Evolutionary conservation across 2,888 invertebrate genomes (phyloP).

Genomic region (Noctua comes): DNA sequence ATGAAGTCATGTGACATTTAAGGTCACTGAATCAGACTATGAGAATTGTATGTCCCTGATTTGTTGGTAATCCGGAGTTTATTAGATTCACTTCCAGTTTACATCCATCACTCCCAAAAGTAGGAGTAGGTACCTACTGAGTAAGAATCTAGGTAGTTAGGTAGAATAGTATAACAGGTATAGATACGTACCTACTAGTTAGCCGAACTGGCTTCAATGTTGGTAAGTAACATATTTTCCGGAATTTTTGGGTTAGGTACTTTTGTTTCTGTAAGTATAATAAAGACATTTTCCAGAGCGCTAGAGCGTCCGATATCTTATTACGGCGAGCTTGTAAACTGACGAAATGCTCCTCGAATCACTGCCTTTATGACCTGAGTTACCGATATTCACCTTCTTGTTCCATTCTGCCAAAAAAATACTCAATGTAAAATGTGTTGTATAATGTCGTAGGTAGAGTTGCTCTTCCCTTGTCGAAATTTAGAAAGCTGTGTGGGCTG

Average conservation of each 20-base stretch:
- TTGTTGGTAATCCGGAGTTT: not conserved
- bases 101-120: not conserved
- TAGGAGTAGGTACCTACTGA: not conserved
- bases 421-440: slow-evolving; percentile 64
- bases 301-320: slow-evolving; percentile 86
- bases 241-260: slow-evolving; percentile 36
- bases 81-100: not conserved
- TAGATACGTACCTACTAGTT: not conserved
- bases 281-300: slow-evolving; percentile 83
- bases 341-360: slow-evolving; percentile 83
- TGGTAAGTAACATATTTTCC: slow-evolving; percentile 10
- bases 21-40: not conserved
- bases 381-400: slow-evolving; percentile 82
- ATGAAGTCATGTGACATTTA: not conserved
- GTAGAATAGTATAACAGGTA: not conserved
- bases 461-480: slow-evolving; percentile 52
- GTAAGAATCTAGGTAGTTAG: not conserved
- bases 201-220: not conserved
- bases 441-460: slow-evolving; percentile 59
- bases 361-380: slow-evolving; percentile 83
- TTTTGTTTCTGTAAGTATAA: slow-evolving; percentile 75
- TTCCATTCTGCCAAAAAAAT: slow-evolving; percentile 68
- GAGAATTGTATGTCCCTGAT: not conserved
- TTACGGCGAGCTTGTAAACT: slow-evolving; percentile 85
- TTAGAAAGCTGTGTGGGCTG: slow-evolving; percentile 71